These are phyloP conservation scores for Glaucomys volans DNA, from an alignment of 2,113 vertebrate species.

Conservation along the genomic window DNA sequence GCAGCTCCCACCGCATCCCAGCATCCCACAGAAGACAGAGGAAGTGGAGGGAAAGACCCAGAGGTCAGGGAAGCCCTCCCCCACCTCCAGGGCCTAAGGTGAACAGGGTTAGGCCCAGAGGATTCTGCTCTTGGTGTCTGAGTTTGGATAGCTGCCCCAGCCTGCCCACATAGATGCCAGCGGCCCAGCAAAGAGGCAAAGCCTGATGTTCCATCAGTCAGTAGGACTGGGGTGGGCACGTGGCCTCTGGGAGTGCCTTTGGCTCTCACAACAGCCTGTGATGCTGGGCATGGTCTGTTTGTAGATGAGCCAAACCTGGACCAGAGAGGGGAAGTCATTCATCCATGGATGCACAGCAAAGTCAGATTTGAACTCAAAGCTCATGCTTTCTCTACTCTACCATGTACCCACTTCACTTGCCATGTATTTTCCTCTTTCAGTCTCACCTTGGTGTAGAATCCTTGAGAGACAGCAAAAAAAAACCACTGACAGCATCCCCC, in stretches of 20 bases:
- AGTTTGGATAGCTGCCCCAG: not conserved
- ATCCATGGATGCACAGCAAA: not conserved
- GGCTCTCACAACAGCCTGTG: not conserved
- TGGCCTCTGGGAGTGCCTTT: not conserved
- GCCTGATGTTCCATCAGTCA: not conserved
- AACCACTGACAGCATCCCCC: rapidly evolving
- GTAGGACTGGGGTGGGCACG: too few relatives aligned
- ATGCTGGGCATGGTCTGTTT: not conserved
- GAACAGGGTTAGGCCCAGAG: not conserved
- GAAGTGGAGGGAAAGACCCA: not conserved
- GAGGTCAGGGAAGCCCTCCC: not conserved
- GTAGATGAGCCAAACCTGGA: not conserved
- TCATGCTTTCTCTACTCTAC: not conserved
- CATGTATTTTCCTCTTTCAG: not conserved
- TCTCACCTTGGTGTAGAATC: not conserved
- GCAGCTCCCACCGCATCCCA: not conserved
- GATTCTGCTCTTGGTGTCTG: not conserved
- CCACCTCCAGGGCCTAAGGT: too few relatives aligned
- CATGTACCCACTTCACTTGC: not conserved
- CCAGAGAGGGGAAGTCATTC: not conserved
- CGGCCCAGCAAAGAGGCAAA: not conserved
- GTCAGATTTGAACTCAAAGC: not conserved
- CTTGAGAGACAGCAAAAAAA: not conserved
- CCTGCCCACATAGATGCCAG: not conserved
- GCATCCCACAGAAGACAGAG: too few relatives aligned